phyloP scores from a whole-genome alignment of 1,140 invertebrate species.

The Drosophila albomicans region DNA sequence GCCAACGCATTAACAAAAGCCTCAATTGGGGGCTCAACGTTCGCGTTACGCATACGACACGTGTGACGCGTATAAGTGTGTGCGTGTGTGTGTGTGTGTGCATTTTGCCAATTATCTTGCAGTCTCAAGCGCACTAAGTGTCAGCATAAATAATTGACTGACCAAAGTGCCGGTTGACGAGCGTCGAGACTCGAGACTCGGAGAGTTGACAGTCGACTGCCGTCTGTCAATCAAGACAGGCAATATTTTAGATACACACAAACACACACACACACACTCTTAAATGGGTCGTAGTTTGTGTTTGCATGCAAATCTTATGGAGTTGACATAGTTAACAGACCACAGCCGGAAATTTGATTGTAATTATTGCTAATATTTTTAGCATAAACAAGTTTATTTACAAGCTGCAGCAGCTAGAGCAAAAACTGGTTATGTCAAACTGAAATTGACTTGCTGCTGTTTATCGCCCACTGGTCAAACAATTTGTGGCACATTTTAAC shows the following conservation, averaged over 20 bases:
- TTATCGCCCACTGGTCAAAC: slow-evolving; percentile 53
- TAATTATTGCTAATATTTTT: slow-evolving; percentile 65
- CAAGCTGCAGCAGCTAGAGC: slow-evolving; percentile 21
- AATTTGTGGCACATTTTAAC: slow-evolving; percentile 30
- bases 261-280: slow-evolving; percentile 11
- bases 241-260: slow-evolving; percentile 28
- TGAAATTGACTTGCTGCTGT: slow-evolving; percentile 44
- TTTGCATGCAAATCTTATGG: slow-evolving; percentile 68
- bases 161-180: slow-evolving; percentile 64
- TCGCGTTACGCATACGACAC: slow-evolving; percentile 71
- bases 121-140: slow-evolving; percentile 67
- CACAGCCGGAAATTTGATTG: slow-evolving; percentile 71
- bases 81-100: slow-evolving; percentile 13
- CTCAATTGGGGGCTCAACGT: slow-evolving; percentile 21
- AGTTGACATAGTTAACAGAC: slow-evolving; percentile 72
- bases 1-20: slow-evolving; percentile 72
- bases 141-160: slow-evolving; percentile 78
- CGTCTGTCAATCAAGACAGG: slow-evolving; percentile 38
- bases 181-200: slow-evolving; percentile 50
- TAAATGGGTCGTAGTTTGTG: not conserved
- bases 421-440: slow-evolving; percentile 53
- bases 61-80: slow-evolving; percentile 33
- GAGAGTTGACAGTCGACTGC: slow-evolving; percentile 31
- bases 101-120: slow-evolving; percentile 68
- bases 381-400: slow-evolving; percentile 66